Evolutionary conservation across 35 echinoderm and acorn worm genomes (phyloP).

Genomic region (Ptychodera flava): DNA sequence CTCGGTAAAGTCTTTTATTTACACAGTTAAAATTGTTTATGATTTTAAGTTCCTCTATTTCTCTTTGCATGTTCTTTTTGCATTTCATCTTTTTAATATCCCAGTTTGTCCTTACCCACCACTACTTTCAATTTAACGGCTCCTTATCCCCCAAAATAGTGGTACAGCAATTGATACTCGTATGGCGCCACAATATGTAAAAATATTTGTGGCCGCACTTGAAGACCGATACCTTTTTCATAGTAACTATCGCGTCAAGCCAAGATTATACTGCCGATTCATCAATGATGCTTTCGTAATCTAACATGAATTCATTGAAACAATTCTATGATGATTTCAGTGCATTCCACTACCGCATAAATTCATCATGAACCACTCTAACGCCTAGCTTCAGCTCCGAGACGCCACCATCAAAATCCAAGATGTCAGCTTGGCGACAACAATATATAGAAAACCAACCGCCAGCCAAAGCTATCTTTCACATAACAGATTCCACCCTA

Average conservation of each 20-base stretch:
- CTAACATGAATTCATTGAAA: background rate
- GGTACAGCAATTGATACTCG: constrained; percentile 29
- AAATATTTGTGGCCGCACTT: constrained; percentile 30
- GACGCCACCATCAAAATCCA: constrained; percentile 5
- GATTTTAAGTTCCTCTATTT: too few species aligned
- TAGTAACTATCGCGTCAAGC: background rate
- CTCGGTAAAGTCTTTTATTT: too few species aligned
- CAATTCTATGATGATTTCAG: constrained; percentile 9
- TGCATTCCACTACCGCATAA: constrained; percentile 14
- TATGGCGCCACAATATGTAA: constrained; percentile 25
- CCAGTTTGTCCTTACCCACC: too few species aligned
- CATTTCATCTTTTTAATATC: too few species aligned
- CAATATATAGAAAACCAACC: constrained; percentile 29
- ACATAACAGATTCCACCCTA: constrained; percentile 21
- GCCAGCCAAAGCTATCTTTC: constrained; percentile 9
- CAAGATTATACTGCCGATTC: constrained; percentile 4
- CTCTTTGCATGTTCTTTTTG: too few species aligned
- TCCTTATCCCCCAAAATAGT: constrained; percentile 6
- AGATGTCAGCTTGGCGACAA: background rate
- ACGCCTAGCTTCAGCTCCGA: constrained; percentile 3
- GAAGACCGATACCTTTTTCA: constrained; percentile 15
- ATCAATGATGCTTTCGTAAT: constrained; percentile 45
- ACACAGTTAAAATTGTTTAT: too few species aligned
- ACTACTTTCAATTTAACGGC: too few species aligned
- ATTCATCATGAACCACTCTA: constrained; percentile 27